Evolutionary conservation across 2,797 vertebrate species (phyloP).

Genomic region (Pelobates cultripes): DNA sequence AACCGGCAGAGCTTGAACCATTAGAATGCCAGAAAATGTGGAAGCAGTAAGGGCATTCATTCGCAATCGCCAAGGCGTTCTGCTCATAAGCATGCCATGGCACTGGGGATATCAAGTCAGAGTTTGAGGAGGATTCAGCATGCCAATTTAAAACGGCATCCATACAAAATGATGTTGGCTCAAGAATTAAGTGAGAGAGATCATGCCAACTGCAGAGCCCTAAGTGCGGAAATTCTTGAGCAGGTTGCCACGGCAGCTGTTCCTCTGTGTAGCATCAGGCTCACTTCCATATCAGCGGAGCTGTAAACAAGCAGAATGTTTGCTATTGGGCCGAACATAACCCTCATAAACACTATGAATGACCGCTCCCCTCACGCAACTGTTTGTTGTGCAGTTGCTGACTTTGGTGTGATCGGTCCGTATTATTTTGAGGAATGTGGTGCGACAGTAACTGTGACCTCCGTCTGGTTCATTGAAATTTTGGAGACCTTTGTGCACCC

Average conservation of each 20-base stretch:
- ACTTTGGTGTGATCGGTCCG: no score
- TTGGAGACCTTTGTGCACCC: conserved; percentile 25
- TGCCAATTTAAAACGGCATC: no score
- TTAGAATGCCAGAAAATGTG: conserved; percentile 8
- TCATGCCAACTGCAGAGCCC: conserved; percentile 11
- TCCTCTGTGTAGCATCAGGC: no score
- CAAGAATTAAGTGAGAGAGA: neutral
- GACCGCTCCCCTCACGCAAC: no score
- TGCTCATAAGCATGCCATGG: neutral
- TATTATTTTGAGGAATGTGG: no score
- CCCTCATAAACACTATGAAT: no score
- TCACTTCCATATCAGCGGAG: no score
- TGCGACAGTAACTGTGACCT: neutral
- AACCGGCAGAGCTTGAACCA: neutral
- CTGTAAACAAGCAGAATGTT: no score
- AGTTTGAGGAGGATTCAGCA: no score
- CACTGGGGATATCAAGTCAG: no score
- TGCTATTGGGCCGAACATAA: no score
- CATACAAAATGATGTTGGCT: conserved; percentile 6
- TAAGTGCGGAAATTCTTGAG: conserved; percentile 13
- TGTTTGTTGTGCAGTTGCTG: no score
- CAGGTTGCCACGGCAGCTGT: neutral
- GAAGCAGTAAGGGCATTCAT: conserved; percentile 7
- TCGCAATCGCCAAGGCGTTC: neutral
- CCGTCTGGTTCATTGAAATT: conserved; percentile 2